phyloP scores from a whole-genome alignment of 2,113 vertebrate genomes.

The Anguilla japonica region DNA sequence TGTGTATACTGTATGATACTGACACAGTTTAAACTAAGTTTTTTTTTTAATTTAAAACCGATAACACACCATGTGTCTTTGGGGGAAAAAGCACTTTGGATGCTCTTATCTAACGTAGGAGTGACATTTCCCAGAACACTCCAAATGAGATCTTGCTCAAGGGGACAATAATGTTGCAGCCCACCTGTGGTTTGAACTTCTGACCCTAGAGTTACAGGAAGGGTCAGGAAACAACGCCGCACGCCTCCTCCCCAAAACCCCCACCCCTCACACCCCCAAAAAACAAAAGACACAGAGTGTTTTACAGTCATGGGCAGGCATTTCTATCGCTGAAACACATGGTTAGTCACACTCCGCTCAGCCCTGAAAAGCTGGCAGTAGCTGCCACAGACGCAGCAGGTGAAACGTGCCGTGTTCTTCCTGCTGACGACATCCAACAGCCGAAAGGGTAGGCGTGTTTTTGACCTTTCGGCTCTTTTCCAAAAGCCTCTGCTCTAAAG shows the following conservation, averaged over 20 bases:
- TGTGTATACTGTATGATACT: background rate
- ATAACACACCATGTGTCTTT: background rate
- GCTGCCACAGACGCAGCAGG: background rate
- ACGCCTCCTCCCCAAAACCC: background rate
- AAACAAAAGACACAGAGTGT: background rate
- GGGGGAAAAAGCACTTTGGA: background rate
- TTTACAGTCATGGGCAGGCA: background rate
- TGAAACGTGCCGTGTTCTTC: background rate
- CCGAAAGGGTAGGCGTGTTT: background rate
- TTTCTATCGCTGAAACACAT: background rate
- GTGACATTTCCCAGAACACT: background rate
- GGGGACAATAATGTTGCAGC: background rate
- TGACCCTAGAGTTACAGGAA: background rate
- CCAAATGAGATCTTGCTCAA: background rate
- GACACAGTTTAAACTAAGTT: background rate
- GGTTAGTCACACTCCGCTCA: background rate
- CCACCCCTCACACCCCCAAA: no score
- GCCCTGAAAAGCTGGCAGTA: background rate
- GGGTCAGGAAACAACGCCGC: background rate
- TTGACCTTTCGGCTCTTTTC: background rate
- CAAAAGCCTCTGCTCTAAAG: background rate
- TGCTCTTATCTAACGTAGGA: background rate
- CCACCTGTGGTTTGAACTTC: conserved; percentile 3
- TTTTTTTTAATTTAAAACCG: background rate
- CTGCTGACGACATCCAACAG: background rate